A percentile compares a stretch with the other conserved stretches of the same genome.
phyloP scores from a whole-genome alignment of 2,797 vertebrate species.

The Valencia hispanica region DNA sequence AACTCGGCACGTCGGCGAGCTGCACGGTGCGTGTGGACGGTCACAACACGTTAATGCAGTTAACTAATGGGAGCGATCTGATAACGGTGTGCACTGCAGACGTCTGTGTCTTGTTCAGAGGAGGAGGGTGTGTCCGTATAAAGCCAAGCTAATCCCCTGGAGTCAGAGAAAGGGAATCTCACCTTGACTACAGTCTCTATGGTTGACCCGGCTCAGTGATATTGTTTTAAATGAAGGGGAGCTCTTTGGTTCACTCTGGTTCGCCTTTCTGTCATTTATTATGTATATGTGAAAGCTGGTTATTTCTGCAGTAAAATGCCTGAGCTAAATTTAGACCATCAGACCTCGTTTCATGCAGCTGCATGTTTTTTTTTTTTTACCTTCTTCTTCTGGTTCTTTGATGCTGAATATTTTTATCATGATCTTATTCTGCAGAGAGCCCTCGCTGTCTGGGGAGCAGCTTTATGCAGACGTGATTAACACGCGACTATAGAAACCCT shows the following conservation, averaged over 20 bases:
- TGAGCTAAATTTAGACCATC: slow-evolving; percentile 48
- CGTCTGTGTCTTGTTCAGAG: slow-evolving; percentile 52
- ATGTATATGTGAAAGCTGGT: slow-evolving; percentile 7
- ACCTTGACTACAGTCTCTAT: slow-evolving; percentile 72
- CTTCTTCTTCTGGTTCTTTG: slow-evolving; percentile 23
- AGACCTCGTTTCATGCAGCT: slow-evolving; percentile 26
- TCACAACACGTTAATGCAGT: slow-evolving; percentile 58
- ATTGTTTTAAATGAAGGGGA: slow-evolving; percentile 32
- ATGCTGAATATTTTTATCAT: slow-evolving; percentile 46
- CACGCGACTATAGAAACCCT: slow-evolving; percentile 39
- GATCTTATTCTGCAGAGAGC: slow-evolving; percentile 19
- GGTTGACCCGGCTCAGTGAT: slow-evolving; percentile 37
- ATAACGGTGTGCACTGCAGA: slow-evolving; percentile 33
- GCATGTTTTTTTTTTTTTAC: background rate
- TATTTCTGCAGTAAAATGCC: slow-evolving; percentile 8
- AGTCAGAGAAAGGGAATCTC: slow-evolving; percentile 72
- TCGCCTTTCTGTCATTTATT: slow-evolving; percentile 33
- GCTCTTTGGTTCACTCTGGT: slow-evolving; percentile 27
- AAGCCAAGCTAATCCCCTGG: slow-evolving; percentile 63
- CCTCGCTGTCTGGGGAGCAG: slow-evolving; percentile 22
- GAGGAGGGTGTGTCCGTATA: slow-evolving; percentile 47
- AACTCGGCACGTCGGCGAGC: background rate
- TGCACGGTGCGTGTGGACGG: slow-evolving; percentile 23
- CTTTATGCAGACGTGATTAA: slow-evolving; percentile 47
- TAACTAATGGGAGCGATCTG: slow-evolving; percentile 64